Evolutionary conservation across 2,797 vertebrate genomes (phyloP).

Genomic region (Agapornis canus): DNA sequence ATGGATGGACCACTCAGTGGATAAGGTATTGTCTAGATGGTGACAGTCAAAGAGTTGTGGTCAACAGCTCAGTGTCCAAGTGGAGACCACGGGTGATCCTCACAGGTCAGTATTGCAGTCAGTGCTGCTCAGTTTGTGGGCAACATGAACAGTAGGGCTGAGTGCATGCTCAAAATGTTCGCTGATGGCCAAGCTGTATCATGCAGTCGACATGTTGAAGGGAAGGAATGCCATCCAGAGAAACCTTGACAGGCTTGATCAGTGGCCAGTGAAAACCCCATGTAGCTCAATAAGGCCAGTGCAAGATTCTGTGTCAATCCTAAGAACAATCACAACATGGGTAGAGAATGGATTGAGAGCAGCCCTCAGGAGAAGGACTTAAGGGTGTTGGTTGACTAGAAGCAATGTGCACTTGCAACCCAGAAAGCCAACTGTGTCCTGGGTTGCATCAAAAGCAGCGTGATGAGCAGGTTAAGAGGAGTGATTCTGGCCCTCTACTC

Average conservation of each 20-base stretch:
- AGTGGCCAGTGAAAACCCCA: not conserved
- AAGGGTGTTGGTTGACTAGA: not conserved
- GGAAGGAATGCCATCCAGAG: not conserved
- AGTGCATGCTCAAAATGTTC: not conserved
- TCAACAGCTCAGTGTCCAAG: not conserved
- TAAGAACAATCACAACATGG: not conserved
- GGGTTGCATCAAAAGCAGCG: not conserved
- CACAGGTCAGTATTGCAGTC: not conserved
- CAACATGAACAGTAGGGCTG: not conserved
- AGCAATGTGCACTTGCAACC: not conserved
- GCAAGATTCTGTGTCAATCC: not conserved
- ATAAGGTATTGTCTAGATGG: not conserved
- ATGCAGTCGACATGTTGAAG: not conserved
- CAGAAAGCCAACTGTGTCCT: not conserved
- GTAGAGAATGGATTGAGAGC: not conserved
- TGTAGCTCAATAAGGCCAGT: not conserved
- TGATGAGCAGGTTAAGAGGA: not conserved
- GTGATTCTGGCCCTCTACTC: not conserved
- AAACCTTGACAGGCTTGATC: not conserved
- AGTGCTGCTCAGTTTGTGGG: not conserved
- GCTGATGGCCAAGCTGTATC: not conserved
- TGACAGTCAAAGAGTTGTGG: not conserved
- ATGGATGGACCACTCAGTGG: not conserved
- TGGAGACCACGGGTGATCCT: not conserved
- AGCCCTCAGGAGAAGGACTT: not conserved